Evolutionary conservation across 2,113 vertebrate genomes (phyloP), one percentile per base, ranked within the genome.

Genomic region (Fregata magnificens): DNA sequence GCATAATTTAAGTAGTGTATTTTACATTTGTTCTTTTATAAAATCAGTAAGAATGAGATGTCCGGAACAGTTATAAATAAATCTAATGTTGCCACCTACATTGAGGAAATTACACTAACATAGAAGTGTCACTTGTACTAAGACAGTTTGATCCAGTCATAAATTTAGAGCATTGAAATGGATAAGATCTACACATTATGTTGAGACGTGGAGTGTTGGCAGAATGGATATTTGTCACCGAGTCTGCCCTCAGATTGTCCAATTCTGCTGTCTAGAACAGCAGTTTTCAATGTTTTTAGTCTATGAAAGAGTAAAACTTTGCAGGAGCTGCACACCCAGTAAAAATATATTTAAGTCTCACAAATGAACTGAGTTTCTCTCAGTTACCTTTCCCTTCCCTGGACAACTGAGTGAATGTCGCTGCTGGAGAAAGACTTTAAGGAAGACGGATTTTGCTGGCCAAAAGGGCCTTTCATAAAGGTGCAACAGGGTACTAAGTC

Each of bases 81-180:
- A 73, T 31, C 11, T 17, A 74, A 53, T 49, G 9, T 61, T 84
- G 12, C 88, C 78, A 79, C 86, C 96, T 72, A 95, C 93, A 45
- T 0, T 79, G 61, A 94, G 83, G 84, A 95, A 89, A 85, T 91
- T 25, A 40, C 56, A 56, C 9, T 44, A 55, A 44, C 22, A 65
- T 21, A 42, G 58, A 55, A 55, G 18, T 50, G 52, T 59, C 52
- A 67, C 49, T 86, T 84, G 22, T 44, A 87, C 25, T 8, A 73
- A 55, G 28, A 29, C 11, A 90, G 22, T 66, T 24, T 63, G 52
- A 73, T 59, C 32, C 25, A n/a, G 7, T 67, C 13, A 73, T 73
- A 94, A 94, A 85, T 87, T 85, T 82, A 95, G 62, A 94, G 45
- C 19, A 71, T 22, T 34, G 29, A 71, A 66, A 74, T 29, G 17